Evolutionary conservation across 2,797 vertebrate species (phyloP).

Genomic region (Hippocampus kuda): DNA sequence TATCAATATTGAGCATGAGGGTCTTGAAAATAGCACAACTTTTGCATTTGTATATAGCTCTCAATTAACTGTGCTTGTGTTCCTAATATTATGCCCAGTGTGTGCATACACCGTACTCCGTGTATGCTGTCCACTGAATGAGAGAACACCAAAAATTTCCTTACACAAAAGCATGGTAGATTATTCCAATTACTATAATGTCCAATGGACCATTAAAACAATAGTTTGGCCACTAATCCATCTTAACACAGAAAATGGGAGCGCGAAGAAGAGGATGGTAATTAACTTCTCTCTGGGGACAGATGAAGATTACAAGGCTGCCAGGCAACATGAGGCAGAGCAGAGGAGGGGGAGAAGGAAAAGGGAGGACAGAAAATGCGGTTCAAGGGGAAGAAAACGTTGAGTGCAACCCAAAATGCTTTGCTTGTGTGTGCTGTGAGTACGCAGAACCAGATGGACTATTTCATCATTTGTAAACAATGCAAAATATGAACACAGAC

Average conservation of each 20-base stretch:
- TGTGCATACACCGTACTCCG: neutral
- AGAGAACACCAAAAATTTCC: neutral
- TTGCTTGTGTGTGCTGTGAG: neutral
- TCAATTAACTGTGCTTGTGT: neutral
- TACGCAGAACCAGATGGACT: neutral
- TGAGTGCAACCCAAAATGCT: neutral
- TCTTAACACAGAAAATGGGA: slow-evolving; percentile 21
- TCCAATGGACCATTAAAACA: slow-evolving; percentile 7
- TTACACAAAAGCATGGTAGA: neutral
- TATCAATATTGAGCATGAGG: neutral
- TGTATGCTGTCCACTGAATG: neutral
- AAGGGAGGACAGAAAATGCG: slow-evolving; percentile 1
- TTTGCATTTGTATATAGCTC: neutral
- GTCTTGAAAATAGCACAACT: neutral
- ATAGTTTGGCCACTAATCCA: slow-evolving; percentile 28
- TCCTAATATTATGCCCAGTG: neutral
- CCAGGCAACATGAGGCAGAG: slow-evolving; percentile 10
- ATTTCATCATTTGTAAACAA: neutral
- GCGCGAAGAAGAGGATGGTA: slow-evolving; percentile 24
- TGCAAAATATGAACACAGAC: neutral
- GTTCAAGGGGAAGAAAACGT: slow-evolving; percentile 1
- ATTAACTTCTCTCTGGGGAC: slow-evolving; percentile 38
- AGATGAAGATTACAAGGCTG: slow-evolving; percentile 32
- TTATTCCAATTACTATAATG: neutral
- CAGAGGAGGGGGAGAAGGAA: slow-evolving; percentile 5